Base-by-base conservation (phyloP, 2,888 invertebrate genomes). In the Dasypolia templi region DNA sequence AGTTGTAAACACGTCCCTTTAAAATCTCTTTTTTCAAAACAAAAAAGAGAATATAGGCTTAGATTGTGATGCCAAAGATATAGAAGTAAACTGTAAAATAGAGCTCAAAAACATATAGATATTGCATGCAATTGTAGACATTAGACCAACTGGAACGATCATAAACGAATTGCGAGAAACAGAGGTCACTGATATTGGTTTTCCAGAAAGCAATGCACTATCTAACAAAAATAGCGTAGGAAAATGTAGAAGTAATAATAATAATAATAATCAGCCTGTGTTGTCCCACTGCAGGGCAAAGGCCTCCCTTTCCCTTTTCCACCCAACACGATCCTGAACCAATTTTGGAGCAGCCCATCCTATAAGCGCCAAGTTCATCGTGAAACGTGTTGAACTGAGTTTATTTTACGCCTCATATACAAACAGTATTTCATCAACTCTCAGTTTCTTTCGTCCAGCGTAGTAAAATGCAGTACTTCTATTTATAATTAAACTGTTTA, bases 401-500 rank as follows among this genome's bases (percentile, higher is more conserved):
- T 65, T 58, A 61, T 7, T 59, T 78, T 46, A 49, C 35, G 32
- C 29, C 62, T 53, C 63, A 32, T 59, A 35, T 14, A 55, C 65
- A 72, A 75, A 64, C 53, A 67, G 42, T 49, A 49, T 75, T 59
- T 62, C 51, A 56, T 46, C 51, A 35, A 61, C 44, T 75, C 35
- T 32, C 42, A 49, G 58, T 58, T 81, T 51, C n/a, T 55, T 66
- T 53, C 19, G 55, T 58, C 11, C 39, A 66, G 19, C 14, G 44
- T 32, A 39, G 19, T 61, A 71, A 44, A 75, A 68, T 68, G 35
- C 64, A 61, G 35, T 65, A 32, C 14, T 53, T 65, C 63, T 61
- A 32, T 64, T 63, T 68, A 69, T 66, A 42, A 74, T 78, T 26
- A 61, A 70, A 55, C 42, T 49, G 55, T 55, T 77, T 72, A 83